Conservation (phyloP, 2,113 vertebrate species). For the Nycticorax nycticorax region DNA sequence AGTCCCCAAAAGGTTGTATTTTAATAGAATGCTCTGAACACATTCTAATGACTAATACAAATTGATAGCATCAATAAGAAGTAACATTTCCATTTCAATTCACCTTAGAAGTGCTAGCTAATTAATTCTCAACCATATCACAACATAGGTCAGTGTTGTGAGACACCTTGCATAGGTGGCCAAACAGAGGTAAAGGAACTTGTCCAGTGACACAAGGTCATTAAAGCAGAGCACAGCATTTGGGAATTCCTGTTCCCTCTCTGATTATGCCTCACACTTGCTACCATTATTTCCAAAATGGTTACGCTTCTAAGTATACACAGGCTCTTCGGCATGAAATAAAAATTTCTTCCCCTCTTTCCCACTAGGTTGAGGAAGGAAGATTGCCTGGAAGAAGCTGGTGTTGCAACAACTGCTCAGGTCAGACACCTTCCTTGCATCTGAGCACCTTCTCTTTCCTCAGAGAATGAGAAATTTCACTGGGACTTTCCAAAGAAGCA, state of each 20-base stretch:
- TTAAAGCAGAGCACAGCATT: neutral
- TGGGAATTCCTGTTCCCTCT: neutral
- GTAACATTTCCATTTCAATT: neutral
- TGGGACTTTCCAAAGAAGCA: neutral
- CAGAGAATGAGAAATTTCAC: neutral
- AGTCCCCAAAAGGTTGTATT: neutral
- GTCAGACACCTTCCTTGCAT: neutral
- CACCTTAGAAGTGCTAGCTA: neutral
- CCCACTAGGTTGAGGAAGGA: conserved; percentile 75
- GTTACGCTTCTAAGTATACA: neutral
- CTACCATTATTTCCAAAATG: neutral
- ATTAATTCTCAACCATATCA: neutral
- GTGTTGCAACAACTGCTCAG: conserved; percentile 71
- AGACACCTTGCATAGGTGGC: neutral
- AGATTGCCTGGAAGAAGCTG: conserved; percentile 72
- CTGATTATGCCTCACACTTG: neutral
- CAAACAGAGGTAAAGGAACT: neutral
- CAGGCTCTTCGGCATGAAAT: neutral
- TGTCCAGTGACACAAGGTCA: neutral
- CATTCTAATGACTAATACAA: neutral
- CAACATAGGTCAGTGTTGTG: neutral
- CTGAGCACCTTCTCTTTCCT: neutral
- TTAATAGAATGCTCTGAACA: neutral
- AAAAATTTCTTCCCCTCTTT: neutral
- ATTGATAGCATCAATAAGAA: neutral